Base-by-base conservation (phyloP, 2,113 vertebrate species). In the Colaptes auratus region DNA sequence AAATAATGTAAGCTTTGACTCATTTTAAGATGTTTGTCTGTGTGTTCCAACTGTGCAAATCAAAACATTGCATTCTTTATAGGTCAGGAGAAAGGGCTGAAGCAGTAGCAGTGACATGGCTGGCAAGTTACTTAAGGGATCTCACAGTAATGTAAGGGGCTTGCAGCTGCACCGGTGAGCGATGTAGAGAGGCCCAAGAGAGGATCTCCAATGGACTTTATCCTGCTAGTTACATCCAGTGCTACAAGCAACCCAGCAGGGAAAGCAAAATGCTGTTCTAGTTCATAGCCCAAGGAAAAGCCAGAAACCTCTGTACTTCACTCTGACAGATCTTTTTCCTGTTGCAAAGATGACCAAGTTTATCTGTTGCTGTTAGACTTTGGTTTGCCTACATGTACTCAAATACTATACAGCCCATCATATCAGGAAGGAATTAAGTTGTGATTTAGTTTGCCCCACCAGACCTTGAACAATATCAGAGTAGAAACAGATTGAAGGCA, bases 281-380 rank as follows among this genome's bases (percentile, higher is more conserved):
- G 35, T 77, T 77, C 30, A 14, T 9, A 76, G 35, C n/a, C 20
- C n/a, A 75, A 6, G 18, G 28, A 66, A 71, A 75, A 63, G 39
- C 24, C 71, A 82, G 52, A 86, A 88, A 23, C 46, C 24, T 76
- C 53, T 63, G 55, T 69, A 20, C 50, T 73, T 69, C 12, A 12
- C 24, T 73, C 64, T 71, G 50, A 70, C 59, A 4, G 31, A 81
- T 56, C 42, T 52, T 60, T 75, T 79, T 69, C 56, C 30, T 72
- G 6, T 60, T 48, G 70, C 76, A 77, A 15, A 86, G 61, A 44
- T 44, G 44, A 6, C 35, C 42, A 5, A 10, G n/a, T 75, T 69
- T 78, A 75, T 78, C 80, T 65, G 9, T 11, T 74, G 36, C 83
- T 82, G 21, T 74, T 83, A 77, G 86, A 88, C 79, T 94, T 94